Evolutionary conservation across 2,113 vertebrate species (phyloP).

Genomic region (Lasiurus borealis): DNA sequence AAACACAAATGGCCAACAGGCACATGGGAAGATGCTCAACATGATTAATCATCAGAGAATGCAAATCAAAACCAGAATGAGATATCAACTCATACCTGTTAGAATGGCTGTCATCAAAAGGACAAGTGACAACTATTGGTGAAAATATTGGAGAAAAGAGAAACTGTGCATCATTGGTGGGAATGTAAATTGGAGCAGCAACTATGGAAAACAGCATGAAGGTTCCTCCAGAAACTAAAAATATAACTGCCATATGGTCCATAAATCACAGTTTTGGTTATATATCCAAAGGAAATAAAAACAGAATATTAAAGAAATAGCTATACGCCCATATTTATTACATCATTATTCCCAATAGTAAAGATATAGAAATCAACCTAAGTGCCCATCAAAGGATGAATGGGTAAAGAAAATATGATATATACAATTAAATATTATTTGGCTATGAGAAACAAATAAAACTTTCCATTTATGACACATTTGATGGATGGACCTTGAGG

Average conservation of each 20-base stretch:
- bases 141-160: neutral
- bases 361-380: neutral
- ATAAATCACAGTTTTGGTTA: neutral
- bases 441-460: neutral
- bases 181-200: neutral
- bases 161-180: neutral
- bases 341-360: neutral
- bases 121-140: neutral
- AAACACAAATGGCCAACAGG: neutral
- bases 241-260: neutral
- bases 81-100: neutral
- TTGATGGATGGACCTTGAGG: neutral
- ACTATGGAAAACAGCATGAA: neutral
- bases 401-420: neutral
- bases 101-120: neutral
- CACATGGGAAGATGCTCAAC: neutral
- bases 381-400: neutral
- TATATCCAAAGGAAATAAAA: neutral
- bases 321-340: neutral
- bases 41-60: neutral
- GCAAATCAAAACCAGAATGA: neutral
- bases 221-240: neutral
- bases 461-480: neutral
- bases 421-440: neutral
- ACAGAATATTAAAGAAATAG: neutral